Evolutionary conservation across 2,113 vertebrate genomes (phyloP), one percentile per base, ranked within the genome.

Genomic region (Calypte anna): DNA sequence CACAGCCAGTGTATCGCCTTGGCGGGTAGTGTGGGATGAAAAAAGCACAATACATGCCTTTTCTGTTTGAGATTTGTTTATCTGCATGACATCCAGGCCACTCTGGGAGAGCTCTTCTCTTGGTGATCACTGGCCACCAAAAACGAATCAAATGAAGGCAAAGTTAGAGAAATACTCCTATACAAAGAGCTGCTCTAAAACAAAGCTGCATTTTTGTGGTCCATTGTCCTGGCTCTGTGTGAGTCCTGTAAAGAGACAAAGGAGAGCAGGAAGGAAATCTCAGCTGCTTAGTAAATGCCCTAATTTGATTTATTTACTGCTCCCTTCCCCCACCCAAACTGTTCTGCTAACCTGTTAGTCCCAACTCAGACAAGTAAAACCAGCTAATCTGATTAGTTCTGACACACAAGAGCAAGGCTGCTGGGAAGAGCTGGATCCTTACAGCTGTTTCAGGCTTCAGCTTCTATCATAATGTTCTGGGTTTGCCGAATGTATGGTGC

Each of bases 301-400:
- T 95, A 80, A 92, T 94, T 95, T 96, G 87, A 93, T 96, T 94
- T 96, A 78, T 94, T 83, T 86, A 48, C 73, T 70, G 75, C 62
- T 88, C 92, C 96, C 95, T 95, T 96, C 95, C 96, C 89, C 66
- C 67, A 82, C 12, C 74, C 94, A 68, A 88, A 96, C 69, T 94
- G 84, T 91, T 96, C 95, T 95, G 74, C 88, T 93, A 93, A 96
- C 95, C 86, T 91, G 77, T 86, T 96, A 91, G 96, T 94, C 96
- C 95, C 95, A 86, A 63, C 94, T 95, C 93, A 97, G 94, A 90
- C 88, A 96, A 86, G 93, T 96, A 88, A 96, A 1, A 95, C 61
- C 91, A 91, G 87, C 91, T 96, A 82, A 96, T 95, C 92, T 93
- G 87, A 95, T 97, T 95, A 97, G 93, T 93, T 91, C 92, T 96